phyloP scores from a whole-genome alignment of 2,113 vertebrate species.

The Cyphomyrus plagiostoma region DNA sequence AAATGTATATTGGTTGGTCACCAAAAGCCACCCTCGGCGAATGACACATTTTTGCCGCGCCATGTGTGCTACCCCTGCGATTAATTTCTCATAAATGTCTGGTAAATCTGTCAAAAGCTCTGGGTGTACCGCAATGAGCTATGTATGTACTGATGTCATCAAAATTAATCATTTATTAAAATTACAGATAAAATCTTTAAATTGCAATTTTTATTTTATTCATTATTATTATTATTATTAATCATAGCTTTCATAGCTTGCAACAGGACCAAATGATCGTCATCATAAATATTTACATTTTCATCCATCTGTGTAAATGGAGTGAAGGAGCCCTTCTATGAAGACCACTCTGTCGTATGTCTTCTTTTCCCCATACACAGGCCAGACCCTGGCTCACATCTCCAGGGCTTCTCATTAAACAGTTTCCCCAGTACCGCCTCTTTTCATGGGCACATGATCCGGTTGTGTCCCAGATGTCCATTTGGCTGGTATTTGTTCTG shows the following conservation, averaged over 20 bases:
- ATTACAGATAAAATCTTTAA: not conserved
- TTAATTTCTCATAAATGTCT: not conserved
- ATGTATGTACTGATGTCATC: not conserved
- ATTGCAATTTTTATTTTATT: not conserved
- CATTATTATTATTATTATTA: too few relatives aligned
- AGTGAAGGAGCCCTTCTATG: not conserved
- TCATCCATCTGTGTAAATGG: not conserved
- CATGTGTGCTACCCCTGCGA: not conserved
- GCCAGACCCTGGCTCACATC: not conserved
- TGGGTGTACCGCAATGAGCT: not conserved
- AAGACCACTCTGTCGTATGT: not conserved
- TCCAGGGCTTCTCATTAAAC: slow-evolving; percentile 1
- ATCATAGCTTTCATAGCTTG: not conserved
- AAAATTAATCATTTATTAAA: not conserved
- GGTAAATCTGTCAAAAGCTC: not conserved
- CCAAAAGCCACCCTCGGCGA: not conserved
- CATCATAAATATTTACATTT: not conserved
- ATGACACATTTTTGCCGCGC: not conserved
- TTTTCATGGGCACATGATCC: not conserved
- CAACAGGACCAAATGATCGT: not conserved
- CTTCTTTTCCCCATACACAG: not conserved
- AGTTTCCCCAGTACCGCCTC: not conserved
- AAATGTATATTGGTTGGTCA: not conserved
- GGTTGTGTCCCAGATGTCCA: not conserved
- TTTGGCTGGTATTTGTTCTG: not conserved